Evolutionary conservation across 2,113 vertebrate species (phyloP), one percentile per base, ranked within the genome.

Genomic region (Caranx melampygus): DNA sequence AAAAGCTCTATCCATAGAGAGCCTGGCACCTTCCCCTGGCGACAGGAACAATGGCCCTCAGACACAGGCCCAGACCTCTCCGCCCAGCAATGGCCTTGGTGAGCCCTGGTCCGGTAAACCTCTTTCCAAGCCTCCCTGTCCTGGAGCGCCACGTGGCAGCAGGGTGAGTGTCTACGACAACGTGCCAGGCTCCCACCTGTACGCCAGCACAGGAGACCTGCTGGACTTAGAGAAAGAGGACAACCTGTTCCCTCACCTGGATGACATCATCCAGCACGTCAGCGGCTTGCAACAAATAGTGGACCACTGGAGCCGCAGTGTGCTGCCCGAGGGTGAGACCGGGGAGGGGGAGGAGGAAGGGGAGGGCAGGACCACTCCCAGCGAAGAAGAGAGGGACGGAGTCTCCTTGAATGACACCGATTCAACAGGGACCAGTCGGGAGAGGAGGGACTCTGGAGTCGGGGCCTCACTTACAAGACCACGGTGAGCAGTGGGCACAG

Each of bases 1-100:
- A 45, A 99, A 98, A 93, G 98, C 98, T 0, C 94, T 99, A 20
- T 99, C 98, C 20, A 98, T 99, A 1, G 98, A 99, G 91, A 99
- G 98, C 85, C 95, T 99, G 42, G 95, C 95, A 0, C 95, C 96
- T 63, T 96, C 95, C 59, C 92, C 96, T 42, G 94, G 94, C 44
- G 87, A 82, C 74, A 69, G 75, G 20, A 87, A 78, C 65, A 47
- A 82, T 76, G 88, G 93, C 0, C 74, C 91, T 0, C 78, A 62
- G 52, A 20, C 80, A 13, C 51, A 21, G 8, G 51, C 57, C 37
- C 52, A 37, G 7, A 42, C 42, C 1, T 69, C 47, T 9, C 34
- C 59, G 6, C 35, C 63, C 31, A 79, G 72, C 33, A 92, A 79
- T 8, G 78, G 81, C 18, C 75, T 57, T 4, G 73, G 73, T 9